A percentile compares a stretch with the other conserved stretches of the same genome.
Evolutionary conservation across 2,888 invertebrate species (phyloP).

Genomic region (Dermolepida albohirtum): DNA sequence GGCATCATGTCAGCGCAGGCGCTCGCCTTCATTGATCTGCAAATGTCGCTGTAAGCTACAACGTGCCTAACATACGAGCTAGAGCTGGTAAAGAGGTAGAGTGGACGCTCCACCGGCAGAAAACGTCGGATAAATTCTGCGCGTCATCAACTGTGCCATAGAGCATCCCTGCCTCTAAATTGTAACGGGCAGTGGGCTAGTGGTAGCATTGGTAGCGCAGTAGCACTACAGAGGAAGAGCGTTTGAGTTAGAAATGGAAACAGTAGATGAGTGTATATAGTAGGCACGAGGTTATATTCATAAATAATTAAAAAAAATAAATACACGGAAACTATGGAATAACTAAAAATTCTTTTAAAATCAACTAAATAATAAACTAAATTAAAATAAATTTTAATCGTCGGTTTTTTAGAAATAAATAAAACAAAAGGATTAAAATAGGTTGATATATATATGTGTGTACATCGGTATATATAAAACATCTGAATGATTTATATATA

Average conservation of each 20-base stretch:
- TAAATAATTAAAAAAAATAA: conserved; percentile 46
- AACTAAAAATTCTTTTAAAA: conserved; percentile 18
- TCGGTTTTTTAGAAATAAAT: conserved; percentile 10
- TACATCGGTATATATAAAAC: conserved; percentile 52
- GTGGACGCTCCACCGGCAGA: conserved; percentile 43
- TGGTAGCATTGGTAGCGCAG: conserved; percentile 59
- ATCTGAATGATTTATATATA: background rate
- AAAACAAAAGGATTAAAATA: background rate
- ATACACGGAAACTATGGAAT: conserved; percentile 57
- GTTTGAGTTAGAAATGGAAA: conserved; percentile 61
- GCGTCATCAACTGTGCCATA: conserved; percentile 55
- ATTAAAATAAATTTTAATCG: conserved; percentile 23
- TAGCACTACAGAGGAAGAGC: conserved; percentile 60
- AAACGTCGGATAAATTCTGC: conserved; percentile 42
- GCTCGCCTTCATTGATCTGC: conserved; percentile 63
- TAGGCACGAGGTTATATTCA: conserved; percentile 63
- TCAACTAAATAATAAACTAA: conserved; percentile 44
- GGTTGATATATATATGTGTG: conserved; percentile 53
- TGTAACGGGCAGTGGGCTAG: conserved; percentile 58
- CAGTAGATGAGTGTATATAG: conserved; percentile 64
- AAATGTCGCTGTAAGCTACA: conserved; percentile 56
- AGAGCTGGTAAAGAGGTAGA: conserved; percentile 10
- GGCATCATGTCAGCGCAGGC: conserved; percentile 61
- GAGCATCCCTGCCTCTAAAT: conserved; percentile 58
- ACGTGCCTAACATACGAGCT: conserved; percentile 51